These are phyloP conservation scores for Poecile atricapillus DNA, from an alignment of 2,113 vertebrate genomes.

Conservation along the genomic window DNA sequence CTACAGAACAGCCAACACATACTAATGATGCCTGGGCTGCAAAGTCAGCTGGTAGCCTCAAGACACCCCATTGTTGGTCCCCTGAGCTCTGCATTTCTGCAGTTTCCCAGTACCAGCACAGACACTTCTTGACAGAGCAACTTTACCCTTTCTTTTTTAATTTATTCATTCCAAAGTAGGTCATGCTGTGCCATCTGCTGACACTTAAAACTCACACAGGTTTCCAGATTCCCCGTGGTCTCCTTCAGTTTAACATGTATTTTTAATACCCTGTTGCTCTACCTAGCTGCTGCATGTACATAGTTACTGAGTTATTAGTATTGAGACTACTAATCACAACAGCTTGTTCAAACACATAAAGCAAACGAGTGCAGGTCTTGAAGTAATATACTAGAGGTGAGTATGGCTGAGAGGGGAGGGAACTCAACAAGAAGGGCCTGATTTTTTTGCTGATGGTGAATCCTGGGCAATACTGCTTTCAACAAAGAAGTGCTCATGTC, in stretches of 20 bases:
- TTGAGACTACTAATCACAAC: background rate
- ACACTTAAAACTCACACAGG: background rate
- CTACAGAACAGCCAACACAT: constrained; percentile 24
- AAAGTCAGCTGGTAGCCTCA: background rate
- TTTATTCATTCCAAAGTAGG: constrained; percentile 15
- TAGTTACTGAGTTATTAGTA: too few species aligned
- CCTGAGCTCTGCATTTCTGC: background rate
- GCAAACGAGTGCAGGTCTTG: background rate
- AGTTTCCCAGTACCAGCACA: background rate
- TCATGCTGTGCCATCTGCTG: background rate
- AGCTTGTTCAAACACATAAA: background rate
- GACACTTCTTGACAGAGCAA: background rate
- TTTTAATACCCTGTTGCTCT: background rate
- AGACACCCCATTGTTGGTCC: background rate
- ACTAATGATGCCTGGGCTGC: constrained; percentile 18
- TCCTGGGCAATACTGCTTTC: background rate
- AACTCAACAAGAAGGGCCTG: background rate
- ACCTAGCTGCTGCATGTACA: background rate
- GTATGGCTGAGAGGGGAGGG: background rate
- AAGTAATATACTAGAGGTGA: background rate
- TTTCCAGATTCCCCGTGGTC: background rate
- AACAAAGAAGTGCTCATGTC: background rate
- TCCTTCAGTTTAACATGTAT: background rate
- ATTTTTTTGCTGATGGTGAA: background rate
- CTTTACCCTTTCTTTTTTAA: background rate